Percentiles rank a stretch among this genome's conserved stretches.
Conservation (phyloP, 2,888 invertebrate genomes). For the Eupithecia centaureata region DNA sequence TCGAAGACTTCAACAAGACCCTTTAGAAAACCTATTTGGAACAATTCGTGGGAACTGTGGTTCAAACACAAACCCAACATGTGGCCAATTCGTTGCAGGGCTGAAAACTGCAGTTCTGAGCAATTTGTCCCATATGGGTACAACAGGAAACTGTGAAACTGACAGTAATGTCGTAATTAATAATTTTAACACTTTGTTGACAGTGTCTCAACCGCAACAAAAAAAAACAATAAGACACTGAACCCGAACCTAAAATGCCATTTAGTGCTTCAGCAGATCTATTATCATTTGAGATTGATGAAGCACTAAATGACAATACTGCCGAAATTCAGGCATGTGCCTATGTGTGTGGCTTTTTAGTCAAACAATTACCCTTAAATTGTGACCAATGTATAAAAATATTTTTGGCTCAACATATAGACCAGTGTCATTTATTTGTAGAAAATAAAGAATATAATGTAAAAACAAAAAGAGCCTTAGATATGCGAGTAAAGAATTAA, state of each 20-base stretch:
- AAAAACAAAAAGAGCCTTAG: slow-evolving; percentile 1
- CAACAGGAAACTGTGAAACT: background rate
- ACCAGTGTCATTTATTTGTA: background rate
- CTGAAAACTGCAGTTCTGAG: background rate
- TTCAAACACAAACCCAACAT: background rate
- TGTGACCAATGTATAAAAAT: background rate
- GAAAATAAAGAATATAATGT: slow-evolving; percentile 1
- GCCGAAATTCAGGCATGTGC: slow-evolving; percentile 1
- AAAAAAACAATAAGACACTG: background rate
- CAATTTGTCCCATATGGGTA: slow-evolving; percentile 2
- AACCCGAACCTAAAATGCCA: slow-evolving; percentile 1
- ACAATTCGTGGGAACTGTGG: background rate
- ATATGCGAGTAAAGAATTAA: slow-evolving; percentile 1
- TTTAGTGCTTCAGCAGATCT: slow-evolving; percentile 1
- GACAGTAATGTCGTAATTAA: background rate
- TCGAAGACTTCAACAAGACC: background rate
- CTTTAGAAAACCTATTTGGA: background rate
- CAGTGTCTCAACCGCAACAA: too few species aligned
- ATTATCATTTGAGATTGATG: slow-evolving; percentile 4
- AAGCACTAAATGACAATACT: slow-evolving; percentile 6
- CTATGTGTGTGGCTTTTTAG: slow-evolving; percentile 3
- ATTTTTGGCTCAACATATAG: too few species aligned
- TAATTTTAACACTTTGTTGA: background rate
- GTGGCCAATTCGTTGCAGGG: background rate
- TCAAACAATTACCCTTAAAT: background rate